phyloP scores from a whole-genome alignment of 2,888 invertebrate genomes.

The Entomobrya proxima region DNA sequence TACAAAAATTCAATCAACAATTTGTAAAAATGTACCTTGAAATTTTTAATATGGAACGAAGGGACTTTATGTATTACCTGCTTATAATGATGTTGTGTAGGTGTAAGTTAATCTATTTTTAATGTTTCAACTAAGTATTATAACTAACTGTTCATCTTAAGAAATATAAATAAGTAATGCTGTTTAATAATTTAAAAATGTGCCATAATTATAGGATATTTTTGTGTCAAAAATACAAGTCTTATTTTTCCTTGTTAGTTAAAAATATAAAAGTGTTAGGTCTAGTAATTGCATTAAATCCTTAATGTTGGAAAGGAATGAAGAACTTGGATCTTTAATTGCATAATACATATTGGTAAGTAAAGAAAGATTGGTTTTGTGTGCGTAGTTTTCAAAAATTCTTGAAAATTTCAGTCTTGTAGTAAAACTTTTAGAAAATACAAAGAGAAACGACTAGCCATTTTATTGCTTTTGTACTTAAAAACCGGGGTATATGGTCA shows the following conservation, averaged over 20 bases:
- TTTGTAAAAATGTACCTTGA: neutral
- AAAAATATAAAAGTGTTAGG: neutral
- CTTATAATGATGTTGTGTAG: neutral
- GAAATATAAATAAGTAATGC: neutral
- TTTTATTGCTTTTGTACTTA: neutral
- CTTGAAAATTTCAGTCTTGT: neutral
- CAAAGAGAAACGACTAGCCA: neutral
- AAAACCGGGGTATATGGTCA: neutral
- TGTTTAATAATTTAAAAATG: conserved; percentile 12
- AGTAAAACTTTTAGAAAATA: no score
- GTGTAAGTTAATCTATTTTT: conserved; percentile 15
- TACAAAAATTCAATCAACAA: neutral
- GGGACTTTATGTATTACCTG: neutral
- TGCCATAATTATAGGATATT: conserved; percentile 49
- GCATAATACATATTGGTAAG: no score
- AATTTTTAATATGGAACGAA: conserved; percentile 12
- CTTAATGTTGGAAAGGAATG: no score
- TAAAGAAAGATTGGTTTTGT: no score
- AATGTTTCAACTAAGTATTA: conserved; percentile 43
- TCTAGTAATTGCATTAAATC: neutral
- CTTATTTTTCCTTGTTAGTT: neutral
- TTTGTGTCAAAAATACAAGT: conserved; percentile 29
- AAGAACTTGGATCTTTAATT: no score
- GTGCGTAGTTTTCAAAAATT: neutral
- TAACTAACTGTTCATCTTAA: conserved; percentile 17